Conservation (phyloP, 2,797 vertebrate genomes). For the Anisognathus igniventris region DNA sequence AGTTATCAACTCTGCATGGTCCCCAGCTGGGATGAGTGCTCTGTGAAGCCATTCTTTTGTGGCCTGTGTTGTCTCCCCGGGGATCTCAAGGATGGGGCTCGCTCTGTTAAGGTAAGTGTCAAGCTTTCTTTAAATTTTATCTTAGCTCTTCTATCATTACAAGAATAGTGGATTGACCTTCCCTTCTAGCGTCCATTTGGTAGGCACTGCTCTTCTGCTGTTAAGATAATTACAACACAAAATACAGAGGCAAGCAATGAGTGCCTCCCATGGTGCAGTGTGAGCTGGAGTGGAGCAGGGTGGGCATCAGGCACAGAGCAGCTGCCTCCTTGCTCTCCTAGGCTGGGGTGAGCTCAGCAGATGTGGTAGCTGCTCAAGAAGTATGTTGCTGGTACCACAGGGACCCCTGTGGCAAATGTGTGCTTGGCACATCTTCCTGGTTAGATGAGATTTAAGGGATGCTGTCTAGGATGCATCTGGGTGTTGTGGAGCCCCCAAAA, state of each 20-base stretch:
- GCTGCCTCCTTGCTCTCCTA: not conserved
- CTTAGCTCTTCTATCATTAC: not conserved
- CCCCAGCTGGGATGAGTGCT: fast-evolving
- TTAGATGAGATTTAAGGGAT: not conserved
- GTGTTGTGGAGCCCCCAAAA: not conserved
- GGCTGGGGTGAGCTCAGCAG: not conserved
- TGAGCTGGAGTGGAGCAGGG: not conserved
- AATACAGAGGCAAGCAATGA: fast-evolving
- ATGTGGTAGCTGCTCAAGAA: not conserved
- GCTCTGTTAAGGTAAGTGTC: not conserved
- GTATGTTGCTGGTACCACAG: fast-evolving
- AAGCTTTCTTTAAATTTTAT: not conserved
- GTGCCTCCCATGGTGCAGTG: fast-evolving
- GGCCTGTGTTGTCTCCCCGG: not conserved
- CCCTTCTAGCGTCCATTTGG: not conserved
- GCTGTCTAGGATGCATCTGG: fast-evolving
- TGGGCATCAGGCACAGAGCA: not conserved
- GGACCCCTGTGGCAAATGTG: fast-evolving
- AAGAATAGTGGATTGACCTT: not conserved
- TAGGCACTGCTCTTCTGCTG: not conserved
- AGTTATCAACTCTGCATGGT: fast-evolving
- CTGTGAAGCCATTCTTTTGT: not conserved
- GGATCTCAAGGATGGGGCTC: not conserved
- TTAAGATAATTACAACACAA: not conserved
- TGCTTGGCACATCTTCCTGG: not conserved